phyloP scores from a whole-genome alignment of 2,113 vertebrate genomes.

The Sinocyclocheilus anophthalmus region DNA sequence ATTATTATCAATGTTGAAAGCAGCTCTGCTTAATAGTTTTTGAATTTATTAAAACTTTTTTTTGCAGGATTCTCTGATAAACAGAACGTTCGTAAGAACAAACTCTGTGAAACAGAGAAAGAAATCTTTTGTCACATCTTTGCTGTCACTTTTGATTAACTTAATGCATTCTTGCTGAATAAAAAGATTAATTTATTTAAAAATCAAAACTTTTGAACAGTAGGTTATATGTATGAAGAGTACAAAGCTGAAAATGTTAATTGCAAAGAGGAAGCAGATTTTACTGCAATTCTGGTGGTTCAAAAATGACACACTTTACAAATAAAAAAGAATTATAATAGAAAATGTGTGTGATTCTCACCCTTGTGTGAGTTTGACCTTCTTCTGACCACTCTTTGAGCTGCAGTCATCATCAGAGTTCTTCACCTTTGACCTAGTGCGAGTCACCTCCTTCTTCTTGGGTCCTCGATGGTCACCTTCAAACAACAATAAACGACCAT shows the following conservation, averaged over 20 bases:
- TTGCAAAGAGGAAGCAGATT: neutral
- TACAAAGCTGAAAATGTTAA: neutral
- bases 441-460: constrained; percentile 87
- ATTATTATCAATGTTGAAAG: neutral
- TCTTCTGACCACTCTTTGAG: constrained; percentile 85
- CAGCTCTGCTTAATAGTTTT: neutral
- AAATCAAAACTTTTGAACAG: neutral
- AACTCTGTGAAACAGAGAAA: neutral
- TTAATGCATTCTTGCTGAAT: neutral
- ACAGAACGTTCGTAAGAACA: neutral
- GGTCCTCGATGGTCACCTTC: constrained; percentile 81
- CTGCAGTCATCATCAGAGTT: constrained; percentile 85
- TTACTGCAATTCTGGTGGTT: neutral
- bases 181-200: neutral
- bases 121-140: neutral
- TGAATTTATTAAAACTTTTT: too few relatives aligned
- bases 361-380: constrained; percentile 86
- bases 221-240: neutral
- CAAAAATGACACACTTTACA: neutral
- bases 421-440: constrained; percentile 86
- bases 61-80: neutral
- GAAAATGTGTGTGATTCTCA: constrained; percentile 52
- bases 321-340: neutral
- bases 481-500: neutral
- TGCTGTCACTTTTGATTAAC: neutral